Evolutionary conservation across 2,113 vertebrate genomes (phyloP), one percentile per base, ranked within the genome.

Genomic region (Embiotoca jacksoni): DNA sequence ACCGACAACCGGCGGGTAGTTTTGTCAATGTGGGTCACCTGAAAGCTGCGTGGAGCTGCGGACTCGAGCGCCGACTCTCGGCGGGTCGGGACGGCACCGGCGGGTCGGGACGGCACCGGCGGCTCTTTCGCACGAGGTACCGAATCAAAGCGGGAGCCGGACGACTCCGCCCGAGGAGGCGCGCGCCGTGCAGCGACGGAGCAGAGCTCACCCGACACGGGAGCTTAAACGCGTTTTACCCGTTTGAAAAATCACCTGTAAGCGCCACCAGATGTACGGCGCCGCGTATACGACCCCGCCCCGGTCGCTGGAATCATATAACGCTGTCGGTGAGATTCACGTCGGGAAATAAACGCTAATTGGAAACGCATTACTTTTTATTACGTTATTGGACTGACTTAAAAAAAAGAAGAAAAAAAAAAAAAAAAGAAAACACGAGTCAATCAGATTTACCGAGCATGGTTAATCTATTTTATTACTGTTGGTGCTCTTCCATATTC

Each of bases 361-460:
- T 74, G 36, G 30, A 63, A 81, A 76, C 50, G 41, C 75, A 65
- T 75, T 68, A 58, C 4, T 37, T 78, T 82, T 84, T 75, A 72
- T 73, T 60, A 39, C 75, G 65, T 72, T 86, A 78, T 71, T 73
- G 46, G 7, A 65, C 53, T 6, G 32, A 78, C n/a, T 70, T 23
- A 23, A 23, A 23, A 23, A 23, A 23, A 23, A 23, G 23, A 23
- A n/a, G 16, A 66, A 75, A 76, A 74, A 44, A 37, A 37, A 37
- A 37, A 37, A 37, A 10, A 44, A 44, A 44, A 6, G 13, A 6
- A 46, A 41, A 49, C 49, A 68, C 10, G 4, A 69, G 7, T 82
- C 64, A 53, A 49, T 84, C 72, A 65, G 69, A 57, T 82, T 84
- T 70, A 82, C 35, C 13, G 71, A 74, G 74, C 64, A 36, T 76